Evolutionary conservation across 2,113 vertebrate genomes (phyloP), one percentile per base, ranked within the genome.

Genomic region (Lepisosteus oculatus): DNA sequence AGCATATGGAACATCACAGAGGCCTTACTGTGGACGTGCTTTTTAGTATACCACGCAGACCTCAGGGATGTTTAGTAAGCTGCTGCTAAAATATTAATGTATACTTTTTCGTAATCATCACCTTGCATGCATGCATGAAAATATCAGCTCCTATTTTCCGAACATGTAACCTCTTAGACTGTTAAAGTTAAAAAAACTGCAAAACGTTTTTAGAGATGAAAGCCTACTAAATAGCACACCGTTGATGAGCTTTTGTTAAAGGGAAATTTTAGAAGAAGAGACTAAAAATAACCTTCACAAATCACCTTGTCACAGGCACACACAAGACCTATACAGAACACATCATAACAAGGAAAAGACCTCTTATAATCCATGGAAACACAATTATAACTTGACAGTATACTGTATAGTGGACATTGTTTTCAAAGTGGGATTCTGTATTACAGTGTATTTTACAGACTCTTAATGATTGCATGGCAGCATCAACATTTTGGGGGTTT

Each of bases 241-340:
- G 57, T 4, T 74, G 62, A 74, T 43, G 70, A 68, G 59, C 69
- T 73, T 71, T 63, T 72, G 74, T 80, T 70, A 77, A 29, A 56
- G 73, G 68, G 63, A 75, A 74, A 77, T 76, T 74, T 77, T 75
- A 78, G 77, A 77, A 73, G 61, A 79, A 75, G 73, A 71, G 65
- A 43, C 76, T 68, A 80, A 77, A 78, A 71, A 72, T 72, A 67
- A 76, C 71, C 72, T 66, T 72, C 74, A 72, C 75, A 81, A 78
- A 81, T 84, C 77, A 80, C 78, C 75, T 73, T 81, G 82, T 84
- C 80, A 84, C 67, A 59, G 29, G 29, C 29, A 78, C 77, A 59
- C 74, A 76, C 17, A 72, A 43, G 68, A 41, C 71, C 70, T 69
- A 74, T 76, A 77, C 77, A 83, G 68, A 72, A 80, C 74, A 75